Percentiles rank a stretch among this genome's conserved stretches.
phyloP scores from a whole-genome alignment of 2,888 invertebrate species.

The Dione juno region DNA sequence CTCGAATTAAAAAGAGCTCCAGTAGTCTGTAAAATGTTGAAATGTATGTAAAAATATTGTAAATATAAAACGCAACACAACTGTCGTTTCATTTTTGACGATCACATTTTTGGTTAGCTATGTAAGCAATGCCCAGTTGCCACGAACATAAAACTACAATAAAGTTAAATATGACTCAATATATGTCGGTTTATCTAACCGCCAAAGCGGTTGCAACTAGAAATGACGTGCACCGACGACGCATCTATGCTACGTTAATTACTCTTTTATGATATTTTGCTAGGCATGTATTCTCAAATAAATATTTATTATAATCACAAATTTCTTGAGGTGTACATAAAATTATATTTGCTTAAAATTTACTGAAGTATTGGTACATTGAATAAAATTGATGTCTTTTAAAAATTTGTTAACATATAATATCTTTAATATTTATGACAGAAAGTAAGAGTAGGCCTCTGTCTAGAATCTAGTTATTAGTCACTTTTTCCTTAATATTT shows the following conservation, averaged over 20 bases:
- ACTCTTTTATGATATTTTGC: slow-evolving; percentile 23
- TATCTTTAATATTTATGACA: no score
- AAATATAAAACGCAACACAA: slow-evolving; percentile 79
- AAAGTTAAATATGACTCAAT: slow-evolving; percentile 48
- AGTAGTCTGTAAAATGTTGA: slow-evolving; percentile 83
- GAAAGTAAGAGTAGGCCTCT: no score
- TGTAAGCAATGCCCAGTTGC: slow-evolving; percentile 51
- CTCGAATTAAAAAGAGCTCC: slow-evolving; percentile 84
- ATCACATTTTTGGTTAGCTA: slow-evolving; percentile 56
- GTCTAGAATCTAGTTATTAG: no score
- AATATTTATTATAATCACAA: neutral
- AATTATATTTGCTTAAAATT: no score
- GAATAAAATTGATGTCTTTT: no score
- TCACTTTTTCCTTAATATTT: no score
- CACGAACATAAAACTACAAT: slow-evolving; percentile 55
- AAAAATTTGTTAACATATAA: no score
- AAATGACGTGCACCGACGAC: slow-evolving; percentile 32
- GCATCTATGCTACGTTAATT: slow-evolving; percentile 30
- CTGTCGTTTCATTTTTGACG: slow-evolving; percentile 72
- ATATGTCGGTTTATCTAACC: slow-evolving; percentile 45
- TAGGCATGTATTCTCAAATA: neutral
- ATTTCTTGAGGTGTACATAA: neutral
- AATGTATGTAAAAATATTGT: slow-evolving; percentile 82
- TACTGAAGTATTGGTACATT: no score
- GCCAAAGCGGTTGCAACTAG: slow-evolving; percentile 30